Percentiles rank a stretch among this genome's conserved stretches.
phyloP scores from a whole-genome alignment of 2,113 vertebrate species.

The Jaculus jaculus region DNA sequence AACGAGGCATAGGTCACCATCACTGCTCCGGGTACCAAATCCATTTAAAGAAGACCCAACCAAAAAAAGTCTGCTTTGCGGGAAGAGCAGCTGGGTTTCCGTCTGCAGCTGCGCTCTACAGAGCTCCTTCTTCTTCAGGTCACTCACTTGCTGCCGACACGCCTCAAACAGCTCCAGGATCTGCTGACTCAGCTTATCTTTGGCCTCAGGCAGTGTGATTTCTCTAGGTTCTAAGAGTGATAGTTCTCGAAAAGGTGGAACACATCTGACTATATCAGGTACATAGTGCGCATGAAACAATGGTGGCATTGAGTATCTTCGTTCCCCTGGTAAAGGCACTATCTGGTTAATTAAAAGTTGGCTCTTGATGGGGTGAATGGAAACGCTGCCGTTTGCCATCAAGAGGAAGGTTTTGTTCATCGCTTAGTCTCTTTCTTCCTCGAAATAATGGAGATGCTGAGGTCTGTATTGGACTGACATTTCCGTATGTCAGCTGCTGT shows the following conservation, averaged over 20 bases:
- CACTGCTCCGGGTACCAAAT: constrained; percentile 93
- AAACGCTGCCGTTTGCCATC: constrained; percentile 89
- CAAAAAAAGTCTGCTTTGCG: constrained; percentile 90
- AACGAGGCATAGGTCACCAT: constrained; percentile 95
- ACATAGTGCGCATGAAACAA: constrained; percentile 31
- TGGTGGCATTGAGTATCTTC: constrained; percentile 75
- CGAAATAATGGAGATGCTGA: constrained; percentile 71
- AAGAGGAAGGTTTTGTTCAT: constrained; percentile 78
- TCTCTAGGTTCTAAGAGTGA: constrained; percentile 72
- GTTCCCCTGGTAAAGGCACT: constrained; percentile 84
- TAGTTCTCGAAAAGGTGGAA: constrained; percentile 77
- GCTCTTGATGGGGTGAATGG: constrained; percentile 77
- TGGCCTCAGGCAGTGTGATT: constrained; percentile 81
- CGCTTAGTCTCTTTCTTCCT: constrained; percentile 88
- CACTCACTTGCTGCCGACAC: constrained; percentile 90
- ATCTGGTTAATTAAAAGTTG: constrained; percentile 74
- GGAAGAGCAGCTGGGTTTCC: constrained; percentile 91
- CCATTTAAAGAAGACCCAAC: constrained; percentile 96
- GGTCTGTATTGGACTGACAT: constrained; percentile 59
- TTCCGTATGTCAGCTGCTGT: constrained; percentile 71
- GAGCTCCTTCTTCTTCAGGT: constrained; percentile 93
- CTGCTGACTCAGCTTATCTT: constrained; percentile 94
- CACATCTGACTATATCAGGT: constrained; percentile 71
- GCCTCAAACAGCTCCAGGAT: constrained; percentile 91
- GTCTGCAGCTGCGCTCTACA: constrained; percentile 90